Percentiles rank a stretch among this genome's conserved stretches.
phyloP scores from a whole-genome alignment of 2,113 vertebrate genomes.

The Prolemur simus region DNA sequence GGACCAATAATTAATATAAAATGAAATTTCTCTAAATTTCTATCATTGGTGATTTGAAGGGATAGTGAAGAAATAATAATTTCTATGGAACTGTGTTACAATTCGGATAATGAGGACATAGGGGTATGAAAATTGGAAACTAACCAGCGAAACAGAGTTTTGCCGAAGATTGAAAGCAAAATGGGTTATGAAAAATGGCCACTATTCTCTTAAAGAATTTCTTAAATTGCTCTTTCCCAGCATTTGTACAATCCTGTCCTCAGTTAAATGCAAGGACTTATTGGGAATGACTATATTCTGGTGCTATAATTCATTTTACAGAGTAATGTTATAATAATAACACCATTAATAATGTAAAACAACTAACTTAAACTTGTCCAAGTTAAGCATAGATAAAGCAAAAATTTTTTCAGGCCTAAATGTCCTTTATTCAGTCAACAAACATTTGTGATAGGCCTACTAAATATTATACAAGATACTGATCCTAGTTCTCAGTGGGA shows the following conservation, averaged over 20 bases:
- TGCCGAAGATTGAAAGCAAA: not conserved
- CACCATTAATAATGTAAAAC: not conserved
- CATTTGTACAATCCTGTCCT: not conserved
- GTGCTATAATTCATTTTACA: not conserved
- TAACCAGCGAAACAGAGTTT: not conserved
- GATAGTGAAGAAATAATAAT: constrained; percentile 60
- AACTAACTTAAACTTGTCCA: not conserved
- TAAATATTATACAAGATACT: not conserved
- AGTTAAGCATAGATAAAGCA: not conserved
- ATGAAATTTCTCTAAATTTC: constrained; percentile 43
- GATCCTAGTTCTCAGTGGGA: not conserved
- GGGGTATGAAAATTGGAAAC: not conserved
- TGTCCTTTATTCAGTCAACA: not conserved
- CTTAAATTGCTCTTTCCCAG: not conserved
- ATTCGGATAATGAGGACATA: constrained; percentile 26
- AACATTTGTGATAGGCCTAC: not conserved
- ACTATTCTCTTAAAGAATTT: not conserved
- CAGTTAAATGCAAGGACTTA: not conserved
- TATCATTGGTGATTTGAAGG: constrained; percentile 58
- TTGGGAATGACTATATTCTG: not conserved
- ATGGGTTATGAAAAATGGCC: not conserved
- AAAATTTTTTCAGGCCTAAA: not conserved
- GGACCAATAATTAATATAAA: constrained; percentile 70
- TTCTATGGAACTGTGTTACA: constrained; percentile 59
- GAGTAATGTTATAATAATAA: not conserved